phyloP scores from a whole-genome alignment of 1,140 invertebrate species.

The Trichonephila clavipes region DNA sequence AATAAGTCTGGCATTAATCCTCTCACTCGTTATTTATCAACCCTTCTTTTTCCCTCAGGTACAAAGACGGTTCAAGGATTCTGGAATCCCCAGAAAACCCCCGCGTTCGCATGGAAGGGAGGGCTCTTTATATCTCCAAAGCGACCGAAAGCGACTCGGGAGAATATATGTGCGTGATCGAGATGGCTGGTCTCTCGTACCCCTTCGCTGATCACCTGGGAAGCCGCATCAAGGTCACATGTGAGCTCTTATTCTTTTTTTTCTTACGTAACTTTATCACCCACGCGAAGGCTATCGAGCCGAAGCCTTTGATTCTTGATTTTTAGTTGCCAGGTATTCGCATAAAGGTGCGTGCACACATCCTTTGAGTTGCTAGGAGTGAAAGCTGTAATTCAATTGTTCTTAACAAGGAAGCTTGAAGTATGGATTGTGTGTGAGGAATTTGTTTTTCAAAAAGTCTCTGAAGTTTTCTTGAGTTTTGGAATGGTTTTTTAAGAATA shows the following conservation, averaged over 20 bases:
- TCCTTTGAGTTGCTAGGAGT: too few species aligned
- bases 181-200: conserved; percentile 41
- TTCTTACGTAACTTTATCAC: too few species aligned
- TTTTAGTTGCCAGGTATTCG: too few species aligned
- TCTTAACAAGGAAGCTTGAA: too few species aligned
- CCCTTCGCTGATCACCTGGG: conserved; percentile 63
- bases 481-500: too few species aligned
- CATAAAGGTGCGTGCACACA: too few species aligned
- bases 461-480: too few species aligned
- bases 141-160: conserved; percentile 45
- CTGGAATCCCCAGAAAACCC: not conserved
- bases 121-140: not conserved
- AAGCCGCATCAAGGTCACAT: conserved; percentile 60
- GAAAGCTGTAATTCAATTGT: too few species aligned
- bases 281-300: too few species aligned
- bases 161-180: conserved; percentile 71
- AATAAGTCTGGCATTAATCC: not conserved
- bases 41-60: conserved; percentile 34
- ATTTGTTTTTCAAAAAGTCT: too few species aligned
- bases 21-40: not conserved
- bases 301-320: too few species aligned
- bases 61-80: conserved; percentile 62
- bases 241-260: conserved; percentile 45
- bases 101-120: conserved; percentile 19
- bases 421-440: too few species aligned